A percentile compares a stretch with the other conserved stretches of the same genome.
These are phyloP conservation scores for Pungitius pungitius DNA, from an alignment of 2,113 vertebrate species.

Conservation along the genomic window DNA sequence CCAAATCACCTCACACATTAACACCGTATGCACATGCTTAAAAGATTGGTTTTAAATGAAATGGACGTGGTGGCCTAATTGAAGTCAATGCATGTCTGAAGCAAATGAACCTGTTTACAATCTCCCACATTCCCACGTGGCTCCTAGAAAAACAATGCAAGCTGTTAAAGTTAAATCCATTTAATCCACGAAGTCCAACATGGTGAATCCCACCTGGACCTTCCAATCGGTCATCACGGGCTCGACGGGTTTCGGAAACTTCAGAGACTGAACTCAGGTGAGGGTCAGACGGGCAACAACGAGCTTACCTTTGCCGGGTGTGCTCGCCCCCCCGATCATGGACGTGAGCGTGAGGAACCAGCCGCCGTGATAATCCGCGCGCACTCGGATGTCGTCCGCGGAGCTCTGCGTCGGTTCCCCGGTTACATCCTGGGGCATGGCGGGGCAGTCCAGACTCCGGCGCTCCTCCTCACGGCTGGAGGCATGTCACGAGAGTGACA, in stretches of 20 bases:
- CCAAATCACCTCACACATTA: background rate
- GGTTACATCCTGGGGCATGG: slow-evolving; percentile 46
- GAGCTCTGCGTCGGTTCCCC: slow-evolving; percentile 28
- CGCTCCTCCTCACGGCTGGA: slow-evolving; percentile 21
- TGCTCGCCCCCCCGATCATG: slow-evolving; percentile 66
- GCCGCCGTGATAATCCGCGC: slow-evolving; percentile 43
- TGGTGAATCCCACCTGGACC: background rate
- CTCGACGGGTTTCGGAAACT: background rate
- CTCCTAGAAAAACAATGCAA: background rate
- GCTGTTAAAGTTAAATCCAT: background rate
- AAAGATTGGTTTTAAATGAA: background rate
- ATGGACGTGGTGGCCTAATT: background rate
- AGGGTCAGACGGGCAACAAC: background rate
- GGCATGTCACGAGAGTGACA: slow-evolving; percentile 10
- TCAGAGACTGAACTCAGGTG: background rate
- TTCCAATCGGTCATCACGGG: background rate
- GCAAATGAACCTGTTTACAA: background rate
- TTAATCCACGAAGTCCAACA: background rate
- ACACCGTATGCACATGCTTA: background rate
- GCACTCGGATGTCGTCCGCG: slow-evolving; percentile 16
- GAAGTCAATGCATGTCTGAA: background rate
- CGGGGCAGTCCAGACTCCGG: slow-evolving; percentile 13
- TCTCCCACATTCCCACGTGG: background rate
- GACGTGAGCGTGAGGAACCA: slow-evolving; percentile 35
- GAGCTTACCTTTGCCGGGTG: slow-evolving; percentile 58